Base-by-base conservation (phyloP, 2,797 vertebrate species). In the Hafferia zeledoni region DNA sequence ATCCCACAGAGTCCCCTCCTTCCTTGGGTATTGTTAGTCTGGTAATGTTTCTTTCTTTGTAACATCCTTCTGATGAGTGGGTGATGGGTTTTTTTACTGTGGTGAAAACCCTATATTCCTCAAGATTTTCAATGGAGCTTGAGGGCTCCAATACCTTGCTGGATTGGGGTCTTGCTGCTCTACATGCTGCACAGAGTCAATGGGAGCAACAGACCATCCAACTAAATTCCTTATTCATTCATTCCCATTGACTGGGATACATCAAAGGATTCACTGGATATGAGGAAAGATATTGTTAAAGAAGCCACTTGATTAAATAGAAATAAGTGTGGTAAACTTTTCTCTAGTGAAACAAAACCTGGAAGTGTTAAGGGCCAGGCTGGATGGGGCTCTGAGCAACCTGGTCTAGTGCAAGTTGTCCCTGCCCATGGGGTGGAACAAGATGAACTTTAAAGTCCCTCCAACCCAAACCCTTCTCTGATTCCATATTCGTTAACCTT, bases 1-100 rank as follows among this genome's bases (percentile, higher is more conserved):
- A 74, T 13, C 16, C 6, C 19, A 11, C 1, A 0, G 15, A 77
- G 22, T 22, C n/a, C 13, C 13, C 3, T 13, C 1, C 2, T 12
- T 43, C 52, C 25, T 43, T 35, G 1, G 1, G 10, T n/a, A 43
- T 30, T 37, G 7, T 27, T 44, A 52, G 15, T 50, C 22, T 61
- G 35, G 28, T 4, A 67, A 10, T 15, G 33, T 18, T 70, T 69
- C 2, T 60, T 74, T 46, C n/a, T 56, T 83, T 43, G 22, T 13
- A 56, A 47, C 9, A 10, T 7, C 4, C 68, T 80, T 57, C 43
- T 50, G 19, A 31, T 11, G 11, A 25, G 56, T 59, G 33, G 56
- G 23, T 11, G 25, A 27, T 35, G 23, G 16, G 24, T 11, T 37
- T 9, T 47, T 90, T 44, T 24, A 63, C 35, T 0, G 1, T 49